Evolutionary conservation across 2,113 vertebrate genomes (phyloP), one percentile per base, ranked within the genome.

Genomic region (Alaudala cheleensis): DNA sequence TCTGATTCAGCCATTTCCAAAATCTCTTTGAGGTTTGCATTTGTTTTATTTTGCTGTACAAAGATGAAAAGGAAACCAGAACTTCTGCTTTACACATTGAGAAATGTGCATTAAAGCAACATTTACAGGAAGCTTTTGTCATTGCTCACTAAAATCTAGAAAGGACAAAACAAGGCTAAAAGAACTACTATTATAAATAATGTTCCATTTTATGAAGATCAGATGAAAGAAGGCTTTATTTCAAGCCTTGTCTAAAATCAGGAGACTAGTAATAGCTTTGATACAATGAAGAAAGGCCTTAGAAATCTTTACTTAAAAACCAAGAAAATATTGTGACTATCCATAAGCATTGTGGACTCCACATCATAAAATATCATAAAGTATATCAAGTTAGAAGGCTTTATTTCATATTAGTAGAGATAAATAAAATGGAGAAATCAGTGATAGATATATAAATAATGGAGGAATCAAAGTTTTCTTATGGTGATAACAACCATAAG

Each of bases 21-120:
- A 92, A 90, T 20, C 50, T 82, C 44, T 77, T 65, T 1, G 4
- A 88, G 22, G 17, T 71, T 66, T 37, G 15, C 12, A 12, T 71
- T 50, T 67, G 31, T 74, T 92, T 78, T 61, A 33, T 31, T 80
- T 82, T 88, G 66, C 39, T 29, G 9, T 10, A 42, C 37, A 50
- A 57, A 82, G 62, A 85, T 26, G 58, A 66, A 94, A 6, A 1
- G 58, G 84, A 88, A 94, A 82, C 58, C 50, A 94, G 79, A 90
- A 95, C 90, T 97, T 95, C 96, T 97, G 90, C 93, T 96, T 95
- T 90, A 80, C 17, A 45, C 37, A 39, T 12, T 61, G 25, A 96
- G 85, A 96, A 94, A 89, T 56, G 25, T 71, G 9, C 56, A 84
- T 78, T 71, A 92, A 94, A 95, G 67, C 76, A 95, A 86, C n/a